Conservation (phyloP, 2,888 invertebrate genomes). For the Gibbula magus region DNA sequence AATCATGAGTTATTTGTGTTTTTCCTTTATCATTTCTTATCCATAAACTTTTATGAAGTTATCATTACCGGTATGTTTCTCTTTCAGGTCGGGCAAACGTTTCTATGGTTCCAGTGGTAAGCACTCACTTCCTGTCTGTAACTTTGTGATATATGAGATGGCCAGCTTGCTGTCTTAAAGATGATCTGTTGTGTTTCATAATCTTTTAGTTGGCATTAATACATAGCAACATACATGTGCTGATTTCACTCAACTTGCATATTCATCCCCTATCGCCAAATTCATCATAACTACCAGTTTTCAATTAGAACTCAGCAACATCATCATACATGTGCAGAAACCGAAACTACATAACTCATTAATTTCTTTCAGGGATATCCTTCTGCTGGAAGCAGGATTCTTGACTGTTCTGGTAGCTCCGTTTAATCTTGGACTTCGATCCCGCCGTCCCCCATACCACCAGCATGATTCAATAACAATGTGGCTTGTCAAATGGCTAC, state of each 20-base stretch:
- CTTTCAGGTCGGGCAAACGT: constrained; percentile 82
- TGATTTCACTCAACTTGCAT: no score
- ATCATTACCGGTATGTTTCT: neutral
- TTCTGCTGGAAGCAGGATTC: constrained; percentile 85
- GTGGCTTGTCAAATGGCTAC: constrained; percentile 84
- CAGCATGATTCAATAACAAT: constrained; percentile 78
- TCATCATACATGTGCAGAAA: no score
- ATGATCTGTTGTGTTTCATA: no score
- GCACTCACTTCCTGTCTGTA: constrained; percentile 65
- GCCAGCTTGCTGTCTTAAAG: no score
- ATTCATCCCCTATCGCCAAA: no score
- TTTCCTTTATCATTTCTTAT: no score
- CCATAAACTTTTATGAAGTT: neutral
- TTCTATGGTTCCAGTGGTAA: constrained; percentile 85
- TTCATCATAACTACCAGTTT: no score
- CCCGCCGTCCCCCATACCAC: constrained; percentile 53
- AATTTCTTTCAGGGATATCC: constrained; percentile 80
- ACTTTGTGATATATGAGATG: no score
- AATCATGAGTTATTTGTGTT: no score
- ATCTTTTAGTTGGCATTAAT: no score
- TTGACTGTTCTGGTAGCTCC: constrained; percentile 84
- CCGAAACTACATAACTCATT: neutral
- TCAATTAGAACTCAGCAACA: no score
- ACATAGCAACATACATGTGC: no score
- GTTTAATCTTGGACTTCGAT: constrained; percentile 66